These are phyloP conservation scores for Macrocentrus cingulum DNA, from an alignment of 1,140 invertebrate species.

Conservation along the genomic window DNA sequence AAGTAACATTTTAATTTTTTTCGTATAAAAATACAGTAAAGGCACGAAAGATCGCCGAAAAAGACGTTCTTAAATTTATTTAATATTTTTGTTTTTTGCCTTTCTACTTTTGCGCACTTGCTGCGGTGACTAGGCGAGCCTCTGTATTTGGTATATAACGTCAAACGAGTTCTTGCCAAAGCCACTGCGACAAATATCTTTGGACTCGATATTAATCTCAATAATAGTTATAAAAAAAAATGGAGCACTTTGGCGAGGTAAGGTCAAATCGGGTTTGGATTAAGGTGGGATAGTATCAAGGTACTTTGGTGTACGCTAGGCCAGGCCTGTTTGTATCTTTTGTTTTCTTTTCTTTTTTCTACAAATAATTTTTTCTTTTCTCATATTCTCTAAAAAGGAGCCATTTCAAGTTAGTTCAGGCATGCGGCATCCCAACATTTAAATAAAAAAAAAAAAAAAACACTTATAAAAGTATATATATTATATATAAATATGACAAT, in stretches of 20 bases:
- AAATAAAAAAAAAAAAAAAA: slow-evolving; percentile 43
- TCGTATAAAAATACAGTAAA: slow-evolving; percentile 4
- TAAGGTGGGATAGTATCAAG: slow-evolving; percentile 25
- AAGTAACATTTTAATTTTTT: neutral
- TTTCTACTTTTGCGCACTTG: neutral
- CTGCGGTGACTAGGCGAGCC: slow-evolving; percentile 47
- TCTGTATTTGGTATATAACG: slow-evolving; percentile 45
- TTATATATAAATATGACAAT: slow-evolving; percentile 42
- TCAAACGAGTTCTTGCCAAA: slow-evolving; percentile 20
- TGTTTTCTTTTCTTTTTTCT: slow-evolving; percentile 10
- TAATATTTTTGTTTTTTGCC: neutral
- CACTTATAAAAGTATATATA: slow-evolving; percentile 39
- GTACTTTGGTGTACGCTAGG: slow-evolving; percentile 60
- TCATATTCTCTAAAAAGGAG: slow-evolving; percentile 30
- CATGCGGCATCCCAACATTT: slow-evolving; percentile 53
- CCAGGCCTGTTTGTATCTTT: slow-evolving; percentile 43
- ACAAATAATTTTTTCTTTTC: too few species aligned
- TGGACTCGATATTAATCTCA: slow-evolving; percentile 39
- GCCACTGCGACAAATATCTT: slow-evolving; percentile 41
- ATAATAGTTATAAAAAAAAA: neutral
- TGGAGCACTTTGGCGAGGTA: slow-evolving; percentile 14
- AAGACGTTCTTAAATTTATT: neutral
- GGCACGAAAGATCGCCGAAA: too few species aligned
- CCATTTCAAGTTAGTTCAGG: slow-evolving; percentile 48
- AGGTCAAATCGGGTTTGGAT: slow-evolving; percentile 11